A percentile compares a stretch with the other conserved stretches of the same genome.
These are phyloP conservation scores for Anoura caudifer DNA, from an alignment of 2,113 vertebrate species.

Conservation along the genomic window DNA sequence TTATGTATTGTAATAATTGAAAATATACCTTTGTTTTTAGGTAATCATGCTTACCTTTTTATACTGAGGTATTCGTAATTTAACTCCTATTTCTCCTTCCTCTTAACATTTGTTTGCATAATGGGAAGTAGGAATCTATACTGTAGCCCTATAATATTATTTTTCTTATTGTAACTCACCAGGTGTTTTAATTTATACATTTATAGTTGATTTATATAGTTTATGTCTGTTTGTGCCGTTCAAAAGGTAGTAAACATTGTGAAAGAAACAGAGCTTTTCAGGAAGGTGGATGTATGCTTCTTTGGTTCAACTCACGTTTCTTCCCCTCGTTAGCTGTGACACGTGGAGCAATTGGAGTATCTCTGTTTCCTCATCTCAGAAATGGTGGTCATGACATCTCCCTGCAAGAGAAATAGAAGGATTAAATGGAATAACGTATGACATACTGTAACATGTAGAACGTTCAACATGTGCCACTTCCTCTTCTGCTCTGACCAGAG, in stretches of 20 bases:
- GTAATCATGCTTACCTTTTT: background rate
- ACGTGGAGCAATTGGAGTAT: background rate
- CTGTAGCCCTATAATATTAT: background rate
- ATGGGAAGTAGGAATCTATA: background rate
- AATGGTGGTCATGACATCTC: background rate
- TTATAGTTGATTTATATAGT: background rate
- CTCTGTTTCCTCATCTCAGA: background rate
- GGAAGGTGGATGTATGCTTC: background rate
- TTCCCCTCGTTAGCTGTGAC: background rate
- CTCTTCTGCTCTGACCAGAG: background rate
- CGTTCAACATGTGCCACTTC: rapidly evolving
- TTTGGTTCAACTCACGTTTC: background rate
- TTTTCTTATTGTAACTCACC: background rate
- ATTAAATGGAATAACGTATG: background rate
- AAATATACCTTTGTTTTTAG: background rate
- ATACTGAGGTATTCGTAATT: background rate
- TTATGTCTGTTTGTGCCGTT: background rate
- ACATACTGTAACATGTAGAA: no score
- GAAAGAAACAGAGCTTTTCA: background rate
- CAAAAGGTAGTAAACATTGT: background rate
- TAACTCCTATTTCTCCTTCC: background rate
- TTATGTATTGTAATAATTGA: background rate
- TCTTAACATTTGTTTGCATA: background rate
- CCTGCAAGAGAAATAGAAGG: background rate
- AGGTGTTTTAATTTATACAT: background rate